Evolutionary conservation across 2,888 invertebrate genomes (phyloP).

Genomic region (Morinoia aosen): DNA sequence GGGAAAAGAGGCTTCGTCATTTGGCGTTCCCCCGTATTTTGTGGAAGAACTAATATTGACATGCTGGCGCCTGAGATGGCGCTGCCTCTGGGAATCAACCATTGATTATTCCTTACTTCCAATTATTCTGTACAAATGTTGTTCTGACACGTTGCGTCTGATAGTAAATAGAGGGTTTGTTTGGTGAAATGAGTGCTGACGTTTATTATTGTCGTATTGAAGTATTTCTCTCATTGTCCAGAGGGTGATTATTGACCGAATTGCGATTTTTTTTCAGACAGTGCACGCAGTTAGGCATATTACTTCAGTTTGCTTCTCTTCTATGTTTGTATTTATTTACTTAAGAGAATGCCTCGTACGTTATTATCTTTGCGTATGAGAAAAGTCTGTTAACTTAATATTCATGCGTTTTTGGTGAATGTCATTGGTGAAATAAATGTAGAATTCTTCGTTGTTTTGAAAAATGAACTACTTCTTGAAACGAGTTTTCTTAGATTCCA

Average conservation of each 20-base stretch:
- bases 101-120: background rate
- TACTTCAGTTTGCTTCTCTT: background rate
- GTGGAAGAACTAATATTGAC: background rate
- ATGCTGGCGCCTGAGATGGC: background rate
- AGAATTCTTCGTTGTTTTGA: no score
- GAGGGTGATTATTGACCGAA: background rate
- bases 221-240: background rate
- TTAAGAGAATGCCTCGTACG: background rate
- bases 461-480: no score
- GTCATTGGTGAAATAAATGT: no score
- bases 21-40: constrained; percentile 1
- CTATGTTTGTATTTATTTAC: background rate
- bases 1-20: background rate
- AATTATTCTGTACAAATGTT: background rate
- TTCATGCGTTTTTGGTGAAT: background rate
- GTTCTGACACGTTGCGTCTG: background rate
- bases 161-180: background rate
- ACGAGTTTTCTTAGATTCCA: no score
- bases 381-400: background rate
- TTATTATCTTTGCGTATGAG: background rate
- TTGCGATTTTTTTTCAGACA: background rate
- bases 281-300: background rate
- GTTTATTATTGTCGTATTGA: background rate
- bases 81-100: background rate
- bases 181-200: background rate